These are phyloP conservation scores for Pygocentrus nattereri DNA, from an alignment of 2,797 vertebrate species.

Conservation along the genomic window DNA sequence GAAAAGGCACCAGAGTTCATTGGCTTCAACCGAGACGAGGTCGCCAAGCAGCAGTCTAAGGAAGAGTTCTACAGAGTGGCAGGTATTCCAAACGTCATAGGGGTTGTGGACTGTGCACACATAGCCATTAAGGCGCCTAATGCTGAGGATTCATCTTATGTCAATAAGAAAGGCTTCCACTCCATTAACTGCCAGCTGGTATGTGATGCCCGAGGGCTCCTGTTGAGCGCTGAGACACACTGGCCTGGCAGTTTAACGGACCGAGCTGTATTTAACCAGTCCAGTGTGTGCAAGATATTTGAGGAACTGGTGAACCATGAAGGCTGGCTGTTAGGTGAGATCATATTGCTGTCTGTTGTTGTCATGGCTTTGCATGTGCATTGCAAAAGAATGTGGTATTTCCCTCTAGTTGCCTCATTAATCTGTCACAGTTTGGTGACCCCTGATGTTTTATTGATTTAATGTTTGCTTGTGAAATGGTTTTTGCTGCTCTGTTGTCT, in stretches of 20 bases:
- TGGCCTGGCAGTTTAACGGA: constrained; percentile 91
- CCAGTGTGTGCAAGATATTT: constrained; percentile 81
- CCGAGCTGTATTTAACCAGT: constrained; percentile 83
- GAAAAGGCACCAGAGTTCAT: constrained; percentile 92
- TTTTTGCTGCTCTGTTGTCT: not conserved
- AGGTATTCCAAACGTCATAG: constrained; percentile 90
- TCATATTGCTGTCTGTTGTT: not conserved
- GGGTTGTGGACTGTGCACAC: constrained; percentile 91
- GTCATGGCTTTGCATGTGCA: not conserved
- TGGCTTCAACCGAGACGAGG: constrained; percentile 82
- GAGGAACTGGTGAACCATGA: constrained; percentile 80
- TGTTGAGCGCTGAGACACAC: constrained; percentile 90
- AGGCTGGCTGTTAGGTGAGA: constrained; percentile 92
- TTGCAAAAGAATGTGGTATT: constrained; percentile 3
- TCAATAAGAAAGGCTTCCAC: constrained; percentile 94
- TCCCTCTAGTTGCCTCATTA: not conserved
- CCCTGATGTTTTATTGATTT: constrained; percentile 5
- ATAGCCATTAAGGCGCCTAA: constrained; percentile 96
- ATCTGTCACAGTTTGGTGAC: constrained; percentile 10
- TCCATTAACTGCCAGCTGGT: constrained; percentile 94
- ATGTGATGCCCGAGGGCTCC: constrained; percentile 87
- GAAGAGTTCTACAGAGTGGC: constrained; percentile 90
- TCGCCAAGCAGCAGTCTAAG: constrained; percentile 82
- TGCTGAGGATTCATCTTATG: constrained; percentile 91
- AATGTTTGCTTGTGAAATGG: constrained; percentile 11